Evolutionary conservation across 2,113 vertebrate species (phyloP).

Genomic region (Esox niger): DNA sequence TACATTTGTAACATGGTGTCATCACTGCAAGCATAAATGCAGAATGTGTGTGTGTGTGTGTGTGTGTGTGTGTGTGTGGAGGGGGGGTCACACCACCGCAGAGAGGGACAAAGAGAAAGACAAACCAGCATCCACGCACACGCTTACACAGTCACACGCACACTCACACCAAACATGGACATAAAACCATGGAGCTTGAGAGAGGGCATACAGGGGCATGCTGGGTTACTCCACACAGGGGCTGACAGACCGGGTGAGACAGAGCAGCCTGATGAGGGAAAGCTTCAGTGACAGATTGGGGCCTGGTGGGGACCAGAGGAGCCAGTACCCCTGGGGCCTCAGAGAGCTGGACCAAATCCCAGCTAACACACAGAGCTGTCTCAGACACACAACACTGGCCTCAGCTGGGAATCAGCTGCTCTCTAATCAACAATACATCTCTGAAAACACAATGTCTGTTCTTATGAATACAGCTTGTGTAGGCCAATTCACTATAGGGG

Average conservation of each 20-base stretch:
- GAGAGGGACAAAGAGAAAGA: background rate
- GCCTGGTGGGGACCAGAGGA: conserved; percentile 21
- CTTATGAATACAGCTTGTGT: conserved; percentile 13
- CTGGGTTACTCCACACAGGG: background rate
- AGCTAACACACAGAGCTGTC: conserved; percentile 23
- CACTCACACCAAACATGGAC: background rate
- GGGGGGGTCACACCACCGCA: conserved; percentile 42
- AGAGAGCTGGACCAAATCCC: conserved; percentile 41
- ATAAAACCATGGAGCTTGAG: background rate
- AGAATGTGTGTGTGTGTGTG: conserved; percentile 47
- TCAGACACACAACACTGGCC: conserved; percentile 24
- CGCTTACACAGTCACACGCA: too few relatives aligned
- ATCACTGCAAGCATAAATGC: conserved; percentile 41
- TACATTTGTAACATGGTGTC: conserved; percentile 45
- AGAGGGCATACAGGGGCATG: conserved; percentile 10
- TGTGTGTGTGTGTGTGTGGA: conserved; percentile 45
- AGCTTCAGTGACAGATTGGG: conserved; percentile 15
- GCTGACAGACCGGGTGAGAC: conserved; percentile 1
- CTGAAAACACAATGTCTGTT: background rate
- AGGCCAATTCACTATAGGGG: background rate
- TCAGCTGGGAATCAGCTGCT: conserved; percentile 40
- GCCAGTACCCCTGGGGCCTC: conserved; percentile 31
- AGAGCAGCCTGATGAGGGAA: conserved; percentile 6
- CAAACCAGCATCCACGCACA: background rate
- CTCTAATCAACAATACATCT: conserved; percentile 39